phyloP scores from a whole-genome alignment of 2,888 invertebrate species.

The Coleophora deauratella region DNA sequence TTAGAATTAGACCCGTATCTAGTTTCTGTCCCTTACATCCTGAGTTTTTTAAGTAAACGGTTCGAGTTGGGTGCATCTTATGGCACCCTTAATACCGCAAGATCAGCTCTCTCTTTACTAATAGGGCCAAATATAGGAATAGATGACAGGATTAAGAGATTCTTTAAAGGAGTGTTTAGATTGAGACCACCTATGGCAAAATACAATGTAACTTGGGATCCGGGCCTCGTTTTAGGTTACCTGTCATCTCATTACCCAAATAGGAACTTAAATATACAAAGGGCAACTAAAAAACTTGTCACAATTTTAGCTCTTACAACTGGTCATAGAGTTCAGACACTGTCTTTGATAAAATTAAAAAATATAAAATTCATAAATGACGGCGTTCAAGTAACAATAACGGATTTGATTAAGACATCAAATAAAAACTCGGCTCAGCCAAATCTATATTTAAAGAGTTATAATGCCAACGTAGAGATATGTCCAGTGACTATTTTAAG shows the following conservation, averaged over 20 bases:
- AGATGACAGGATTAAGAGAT: background rate
- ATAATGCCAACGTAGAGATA: background rate
- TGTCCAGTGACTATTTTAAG: background rate
- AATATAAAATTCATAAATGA: background rate
- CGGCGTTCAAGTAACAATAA: background rate
- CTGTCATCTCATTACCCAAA: background rate
- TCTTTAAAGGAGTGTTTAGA: background rate
- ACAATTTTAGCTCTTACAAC: background rate
- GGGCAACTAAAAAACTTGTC: background rate
- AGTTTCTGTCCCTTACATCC: background rate
- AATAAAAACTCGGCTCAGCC: background rate
- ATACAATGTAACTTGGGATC: background rate
- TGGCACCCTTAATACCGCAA: background rate
- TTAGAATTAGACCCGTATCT: background rate
- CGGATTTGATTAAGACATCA: background rate
- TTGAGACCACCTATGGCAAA: background rate
- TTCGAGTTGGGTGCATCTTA: background rate
- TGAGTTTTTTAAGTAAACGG: background rate
- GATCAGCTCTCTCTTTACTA: background rate
- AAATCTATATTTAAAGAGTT: background rate
- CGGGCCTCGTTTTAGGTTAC: background rate
- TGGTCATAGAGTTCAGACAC: background rate
- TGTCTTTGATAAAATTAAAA: background rate
- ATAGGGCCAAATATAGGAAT: background rate
- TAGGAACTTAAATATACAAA: background rate